Base-by-base conservation (phyloP, 2,888 invertebrate species). In the Choristoneura rosaceana region DNA sequence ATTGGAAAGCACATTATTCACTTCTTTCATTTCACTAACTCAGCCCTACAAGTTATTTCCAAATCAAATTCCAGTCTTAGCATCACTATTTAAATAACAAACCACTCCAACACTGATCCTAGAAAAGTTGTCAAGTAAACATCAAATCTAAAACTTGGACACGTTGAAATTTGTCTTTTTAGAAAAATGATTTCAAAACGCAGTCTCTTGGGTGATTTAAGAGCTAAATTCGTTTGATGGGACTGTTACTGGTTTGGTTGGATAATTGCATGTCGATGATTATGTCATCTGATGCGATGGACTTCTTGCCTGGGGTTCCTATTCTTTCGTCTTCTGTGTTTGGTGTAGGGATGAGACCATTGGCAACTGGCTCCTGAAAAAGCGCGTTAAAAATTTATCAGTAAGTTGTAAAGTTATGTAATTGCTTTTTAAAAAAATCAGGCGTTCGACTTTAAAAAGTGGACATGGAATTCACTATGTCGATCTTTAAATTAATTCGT, bases 241-340 rank as follows among this genome's bases (percentile, higher is more conserved):
- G 75, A 70, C 82, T 75, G 38, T 52, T 71, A n/a, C 59, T 69
- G 10, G 55, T 61, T 58, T 76, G 73, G 58, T 86, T 87, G 74
- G 87, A 82, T 88, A 92, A 89, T 90, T 92, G 94, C 94, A 95
- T 95, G 76, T 95, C 95, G 71, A 95, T 94, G 73, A 95, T 95
- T 70, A 95, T 95, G 71, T 95, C 94, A 78, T 95, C 95, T 12
- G 95, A 94, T 0, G 82, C 80, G 63, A 95, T 82, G 14, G 94
- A 94, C 81, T 95, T 95, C 77, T 92, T 91, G 73, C 93, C 94
- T 0, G 91, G 88, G 1, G 89, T 90, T 47, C 84, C 81, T 2
- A 87, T 80, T 10, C 88, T 82, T 73, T 92, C 92, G 10, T 84
- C 81, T 75, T 94, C 94, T 0, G 95, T 95, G 80, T 93, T 94